Conservation (phyloP, 1,140 invertebrate genomes). For the Delia radicum region DNA sequence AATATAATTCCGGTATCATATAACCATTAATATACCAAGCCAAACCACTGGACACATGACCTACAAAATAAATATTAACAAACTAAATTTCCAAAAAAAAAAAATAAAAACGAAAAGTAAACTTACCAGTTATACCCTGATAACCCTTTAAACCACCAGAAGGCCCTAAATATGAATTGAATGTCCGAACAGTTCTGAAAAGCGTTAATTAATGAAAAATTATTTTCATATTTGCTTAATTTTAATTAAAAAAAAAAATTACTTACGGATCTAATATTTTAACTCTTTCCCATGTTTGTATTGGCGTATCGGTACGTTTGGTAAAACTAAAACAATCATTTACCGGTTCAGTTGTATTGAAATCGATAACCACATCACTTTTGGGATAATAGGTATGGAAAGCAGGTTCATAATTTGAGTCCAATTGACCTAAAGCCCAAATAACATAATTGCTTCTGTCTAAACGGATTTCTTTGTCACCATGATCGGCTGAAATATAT, state of each 20-base stretch:
- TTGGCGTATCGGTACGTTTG: conserved; percentile 50
- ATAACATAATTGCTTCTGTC: conserved; percentile 70
- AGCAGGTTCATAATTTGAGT: conserved; percentile 75
- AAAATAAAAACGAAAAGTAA: conserved; percentile 13
- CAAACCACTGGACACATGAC: conserved; percentile 56
- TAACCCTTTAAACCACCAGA: conserved; percentile 76
- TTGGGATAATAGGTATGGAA: conserved; percentile 83
- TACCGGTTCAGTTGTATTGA: conserved; percentile 65
- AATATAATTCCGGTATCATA: conserved; percentile 81
- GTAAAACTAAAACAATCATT: conserved; percentile 74
- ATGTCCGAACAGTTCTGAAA: conserved; percentile 65
- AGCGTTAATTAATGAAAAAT: background rate
- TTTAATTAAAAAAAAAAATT: background rate
- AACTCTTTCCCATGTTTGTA: conserved; percentile 72
- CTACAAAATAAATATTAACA: conserved; percentile 12
- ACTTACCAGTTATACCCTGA: conserved; percentile 69
- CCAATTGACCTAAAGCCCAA: conserved; percentile 83
- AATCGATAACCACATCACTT: conserved; percentile 65
- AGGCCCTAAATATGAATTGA: conserved; percentile 77
- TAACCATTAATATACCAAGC: conserved; percentile 72
- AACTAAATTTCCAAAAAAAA: background rate
- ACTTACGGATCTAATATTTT: conserved; percentile 72
- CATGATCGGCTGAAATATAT: conserved; percentile 64
- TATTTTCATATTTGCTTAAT: background rate
- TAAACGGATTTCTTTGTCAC: conserved; percentile 74